Percentiles rank a stretch among this genome's conserved stretches.
Conservation (phyloP, 2,113 vertebrate species). For the Tachysurus fulvidraco region DNA sequence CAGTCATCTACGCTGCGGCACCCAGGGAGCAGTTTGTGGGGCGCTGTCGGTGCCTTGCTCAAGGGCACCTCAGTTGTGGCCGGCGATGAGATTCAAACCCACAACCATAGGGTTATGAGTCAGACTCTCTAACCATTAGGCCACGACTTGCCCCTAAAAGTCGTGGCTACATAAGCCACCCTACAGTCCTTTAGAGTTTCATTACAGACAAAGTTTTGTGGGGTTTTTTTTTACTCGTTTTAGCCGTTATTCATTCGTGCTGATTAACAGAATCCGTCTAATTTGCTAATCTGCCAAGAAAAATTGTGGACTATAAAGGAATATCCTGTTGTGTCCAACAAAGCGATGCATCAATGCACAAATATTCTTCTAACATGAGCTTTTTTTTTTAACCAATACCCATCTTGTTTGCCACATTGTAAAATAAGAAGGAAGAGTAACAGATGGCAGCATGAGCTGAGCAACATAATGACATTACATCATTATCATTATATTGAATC, state of each 20-base stretch:
- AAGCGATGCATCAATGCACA: neutral
- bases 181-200: neutral
- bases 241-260: neutral
- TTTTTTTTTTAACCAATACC: neutral
- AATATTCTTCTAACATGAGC: neutral
- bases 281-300: neutral
- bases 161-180: neutral
- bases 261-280: neutral
- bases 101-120: too few species aligned
- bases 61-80: too few species aligned
- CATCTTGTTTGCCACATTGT: neutral
- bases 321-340: neutral
- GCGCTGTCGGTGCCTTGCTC: too few species aligned
- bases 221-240: neutral
- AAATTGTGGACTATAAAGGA: neutral
- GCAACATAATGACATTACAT: neutral
- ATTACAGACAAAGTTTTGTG: neutral
- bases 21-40: too few species aligned
- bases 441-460: constrained; percentile 9
- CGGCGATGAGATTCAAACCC: too few species aligned
- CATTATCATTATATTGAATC: neutral
- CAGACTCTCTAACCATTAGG: too few species aligned
- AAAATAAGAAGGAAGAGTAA: neutral
- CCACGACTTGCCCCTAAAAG: too few species aligned
- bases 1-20: too few species aligned